phyloP scores from a whole-genome alignment of 1,140 invertebrate species.

The Diuraphis noxia region DNA sequence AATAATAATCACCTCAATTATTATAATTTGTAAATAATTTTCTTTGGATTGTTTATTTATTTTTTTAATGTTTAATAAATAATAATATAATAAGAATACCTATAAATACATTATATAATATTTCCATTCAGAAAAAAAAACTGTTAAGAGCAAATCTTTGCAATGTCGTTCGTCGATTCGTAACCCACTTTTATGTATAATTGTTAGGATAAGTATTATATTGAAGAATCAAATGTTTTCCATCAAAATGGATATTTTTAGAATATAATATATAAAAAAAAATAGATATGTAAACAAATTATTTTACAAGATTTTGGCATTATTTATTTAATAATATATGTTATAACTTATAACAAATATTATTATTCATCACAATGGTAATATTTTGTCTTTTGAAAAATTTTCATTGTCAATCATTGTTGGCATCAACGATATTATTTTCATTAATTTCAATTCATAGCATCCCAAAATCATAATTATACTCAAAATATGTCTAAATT shows the following conservation, averaged over 20 bases:
- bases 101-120: background rate
- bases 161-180: background rate
- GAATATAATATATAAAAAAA: background rate
- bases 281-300: background rate
- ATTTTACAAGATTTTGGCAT: background rate
- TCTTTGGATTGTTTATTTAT: background rate
- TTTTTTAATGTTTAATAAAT: background rate
- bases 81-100: background rate
- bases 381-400: background rate
- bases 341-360: background rate
- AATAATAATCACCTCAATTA: background rate
- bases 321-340: background rate
- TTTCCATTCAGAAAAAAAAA: background rate
- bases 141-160: background rate
- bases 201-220: background rate
- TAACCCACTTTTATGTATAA: background rate
- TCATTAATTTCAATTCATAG: background rate
- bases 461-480: background rate
- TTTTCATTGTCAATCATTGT: background rate
- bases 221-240: background rate
- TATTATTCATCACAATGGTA: background rate
- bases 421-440: background rate
- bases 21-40: conserved; percentile 10
- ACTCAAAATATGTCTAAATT: conserved; percentile 25
- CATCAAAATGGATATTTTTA: background rate